Conservation (phyloP, 1,140 invertebrate genomes). For the Caerostris darwini region DNA sequence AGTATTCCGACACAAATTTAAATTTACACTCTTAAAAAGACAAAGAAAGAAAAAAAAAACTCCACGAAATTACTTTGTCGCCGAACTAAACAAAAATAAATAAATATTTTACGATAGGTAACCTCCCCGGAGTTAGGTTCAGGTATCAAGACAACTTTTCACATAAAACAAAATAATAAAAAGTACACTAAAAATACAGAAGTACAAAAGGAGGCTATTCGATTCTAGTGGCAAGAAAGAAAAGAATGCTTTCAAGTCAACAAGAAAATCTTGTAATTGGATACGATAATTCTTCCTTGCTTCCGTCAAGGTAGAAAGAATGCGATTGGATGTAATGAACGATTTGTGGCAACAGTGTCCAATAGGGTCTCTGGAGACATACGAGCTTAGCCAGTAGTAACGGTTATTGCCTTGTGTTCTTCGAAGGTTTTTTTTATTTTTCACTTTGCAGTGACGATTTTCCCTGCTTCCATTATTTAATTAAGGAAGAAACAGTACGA, state of each 20-base stretch:
- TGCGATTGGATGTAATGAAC: conserved; percentile 65
- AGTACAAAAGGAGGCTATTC: not conserved
- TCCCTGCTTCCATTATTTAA: conserved; percentile 62
- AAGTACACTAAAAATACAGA: not conserved
- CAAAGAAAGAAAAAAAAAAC: too few species aligned
- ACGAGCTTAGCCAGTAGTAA: conserved; percentile 52
- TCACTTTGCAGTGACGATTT: conserved; percentile 35
- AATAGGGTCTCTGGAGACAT: conserved; percentile 60
- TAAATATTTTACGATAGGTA: not conserved
- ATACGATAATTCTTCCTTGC: conserved; percentile 71
- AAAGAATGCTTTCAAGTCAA: conserved; percentile 59
- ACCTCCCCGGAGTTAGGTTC: not conserved
- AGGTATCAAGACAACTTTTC: not conserved
- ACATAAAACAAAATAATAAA: not conserved
- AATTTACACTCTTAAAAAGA: conserved; percentile 23
- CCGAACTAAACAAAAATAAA: conserved; percentile 15
- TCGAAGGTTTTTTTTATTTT: not conserved
- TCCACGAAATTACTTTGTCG: not conserved
- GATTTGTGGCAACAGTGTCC: conserved; percentile 66
- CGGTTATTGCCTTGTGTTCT: conserved; percentile 51
- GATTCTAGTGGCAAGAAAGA: not conserved
- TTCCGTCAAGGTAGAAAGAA: conserved; percentile 48
- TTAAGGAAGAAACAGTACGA: conserved; percentile 48
- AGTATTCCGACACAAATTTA: not conserved
- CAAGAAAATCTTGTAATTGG: conserved; percentile 75